Conservation (phyloP, 2,113 vertebrate genomes). For the Calyptommatus sinebrachiatus region DNA sequence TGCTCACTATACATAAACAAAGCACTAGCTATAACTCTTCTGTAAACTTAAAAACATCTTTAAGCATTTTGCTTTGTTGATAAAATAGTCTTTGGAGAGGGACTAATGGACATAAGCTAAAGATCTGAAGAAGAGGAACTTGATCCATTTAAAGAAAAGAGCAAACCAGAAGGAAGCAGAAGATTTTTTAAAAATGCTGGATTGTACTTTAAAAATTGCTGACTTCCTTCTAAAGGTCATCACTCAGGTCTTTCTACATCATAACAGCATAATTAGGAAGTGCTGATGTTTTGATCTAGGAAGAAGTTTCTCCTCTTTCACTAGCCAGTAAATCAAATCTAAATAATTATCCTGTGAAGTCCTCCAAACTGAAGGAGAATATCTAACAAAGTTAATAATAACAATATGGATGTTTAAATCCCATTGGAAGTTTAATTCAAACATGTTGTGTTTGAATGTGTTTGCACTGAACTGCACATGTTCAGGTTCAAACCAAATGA, state of each 20-base stretch:
- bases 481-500: too few species aligned
- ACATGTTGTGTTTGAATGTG: too few species aligned
- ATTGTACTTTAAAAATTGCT: slow-evolving; percentile 66
- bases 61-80: slow-evolving; percentile 70
- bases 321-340: slow-evolving; percentile 15
- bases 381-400: not conserved
- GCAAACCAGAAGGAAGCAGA: slow-evolving; percentile 49
- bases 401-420: too few species aligned
- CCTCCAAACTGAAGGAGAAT: slow-evolving; percentile 34
- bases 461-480: too few species aligned
- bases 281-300: slow-evolving; percentile 51
- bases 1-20: slow-evolving; percentile 70
- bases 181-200: slow-evolving; percentile 49
- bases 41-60: slow-evolving; percentile 60
- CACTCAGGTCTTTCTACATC: slow-evolving; percentile 38
- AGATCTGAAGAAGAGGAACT: slow-evolving; percentile 62
- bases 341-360: not conserved
- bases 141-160: slow-evolving; percentile 63
- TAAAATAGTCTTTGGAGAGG: slow-evolving; percentile 68
- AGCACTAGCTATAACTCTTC: slow-evolving; percentile 62
- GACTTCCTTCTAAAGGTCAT: slow-evolving; percentile 63
- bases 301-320: slow-evolving; percentile 47
- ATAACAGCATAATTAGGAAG: slow-evolving; percentile 61
- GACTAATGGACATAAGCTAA: slow-evolving; percentile 67
- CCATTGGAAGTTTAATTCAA: too few species aligned